Evolutionary conservation across 2,113 vertebrate species (phyloP).

Genomic region (Salvator merianae): DNA sequence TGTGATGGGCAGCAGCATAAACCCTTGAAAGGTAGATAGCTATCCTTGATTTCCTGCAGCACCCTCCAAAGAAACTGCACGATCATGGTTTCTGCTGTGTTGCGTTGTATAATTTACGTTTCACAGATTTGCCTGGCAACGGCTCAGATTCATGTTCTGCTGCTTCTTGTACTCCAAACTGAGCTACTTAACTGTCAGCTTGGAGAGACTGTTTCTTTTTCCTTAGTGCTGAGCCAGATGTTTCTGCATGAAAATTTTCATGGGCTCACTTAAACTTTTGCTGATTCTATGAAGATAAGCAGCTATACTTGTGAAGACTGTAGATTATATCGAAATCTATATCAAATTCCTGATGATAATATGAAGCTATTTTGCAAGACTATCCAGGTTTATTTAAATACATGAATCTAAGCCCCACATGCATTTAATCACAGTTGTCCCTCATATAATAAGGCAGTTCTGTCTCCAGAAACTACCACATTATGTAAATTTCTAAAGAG

Average conservation of each 20-base stretch:
- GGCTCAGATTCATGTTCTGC: not conserved
- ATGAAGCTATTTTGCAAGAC: not conserved
- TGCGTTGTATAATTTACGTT: not conserved
- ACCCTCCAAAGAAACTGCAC: not conserved
- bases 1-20: constrained; percentile 18
- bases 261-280: not conserved
- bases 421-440: not conserved
- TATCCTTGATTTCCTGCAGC: constrained; percentile 24
- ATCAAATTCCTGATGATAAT: not conserved
- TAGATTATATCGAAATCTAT: not conserved
- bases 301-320: not conserved
- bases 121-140: not conserved
- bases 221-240: not conserved
- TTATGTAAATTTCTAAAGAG: too few species aligned
- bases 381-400: not conserved
- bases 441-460: too few species aligned
- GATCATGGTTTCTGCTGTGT: accelerated
- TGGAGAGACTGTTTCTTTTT: not conserved
- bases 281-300: not conserved
- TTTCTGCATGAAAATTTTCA: not conserved
- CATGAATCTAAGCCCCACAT: not conserved
- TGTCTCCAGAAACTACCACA: too few species aligned
- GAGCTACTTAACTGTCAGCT: not conserved
- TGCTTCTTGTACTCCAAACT: not conserved
- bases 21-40: constrained; percentile 10